Evolutionary conservation across 2,797 vertebrate species (phyloP).

Genomic region (Cuculus canorus): DNA sequence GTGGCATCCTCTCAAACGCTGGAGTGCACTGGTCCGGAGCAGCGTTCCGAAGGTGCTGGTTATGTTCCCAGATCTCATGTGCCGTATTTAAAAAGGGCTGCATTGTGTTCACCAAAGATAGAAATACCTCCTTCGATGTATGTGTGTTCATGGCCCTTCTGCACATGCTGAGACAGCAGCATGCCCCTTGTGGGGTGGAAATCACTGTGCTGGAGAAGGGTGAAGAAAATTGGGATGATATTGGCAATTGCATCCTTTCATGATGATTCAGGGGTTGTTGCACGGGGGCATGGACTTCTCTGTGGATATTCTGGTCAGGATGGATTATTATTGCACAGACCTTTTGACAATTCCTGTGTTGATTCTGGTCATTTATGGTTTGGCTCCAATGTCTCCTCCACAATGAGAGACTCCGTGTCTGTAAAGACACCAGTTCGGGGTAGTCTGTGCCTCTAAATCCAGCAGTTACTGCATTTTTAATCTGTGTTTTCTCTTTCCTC

Average conservation of each 20-base stretch:
- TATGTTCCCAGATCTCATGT: background rate
- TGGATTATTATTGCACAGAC: background rate
- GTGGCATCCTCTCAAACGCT: background rate
- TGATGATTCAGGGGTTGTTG: background rate
- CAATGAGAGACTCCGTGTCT: background rate
- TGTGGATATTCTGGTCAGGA: background rate
- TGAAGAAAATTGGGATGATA: background rate
- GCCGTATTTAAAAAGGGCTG: background rate
- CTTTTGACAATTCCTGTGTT: background rate
- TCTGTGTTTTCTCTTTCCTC: background rate
- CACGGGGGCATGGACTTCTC: background rate
- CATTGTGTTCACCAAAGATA: background rate
- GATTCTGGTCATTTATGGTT: background rate
- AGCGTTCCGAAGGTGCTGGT: background rate
- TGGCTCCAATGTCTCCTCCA: background rate
- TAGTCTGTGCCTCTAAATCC: background rate
- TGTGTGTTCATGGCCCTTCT: background rate
- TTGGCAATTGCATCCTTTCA: background rate
- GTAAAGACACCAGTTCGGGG: background rate
- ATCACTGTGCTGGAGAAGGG: background rate
- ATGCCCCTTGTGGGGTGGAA: background rate
- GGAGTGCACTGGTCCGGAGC: background rate
- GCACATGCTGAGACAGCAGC: rapidly evolving
- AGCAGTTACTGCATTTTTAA: background rate
- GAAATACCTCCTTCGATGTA: background rate